Base-by-base conservation (phyloP, 2,797 vertebrate genomes). In the Philypnodon macrostomus region DNA sequence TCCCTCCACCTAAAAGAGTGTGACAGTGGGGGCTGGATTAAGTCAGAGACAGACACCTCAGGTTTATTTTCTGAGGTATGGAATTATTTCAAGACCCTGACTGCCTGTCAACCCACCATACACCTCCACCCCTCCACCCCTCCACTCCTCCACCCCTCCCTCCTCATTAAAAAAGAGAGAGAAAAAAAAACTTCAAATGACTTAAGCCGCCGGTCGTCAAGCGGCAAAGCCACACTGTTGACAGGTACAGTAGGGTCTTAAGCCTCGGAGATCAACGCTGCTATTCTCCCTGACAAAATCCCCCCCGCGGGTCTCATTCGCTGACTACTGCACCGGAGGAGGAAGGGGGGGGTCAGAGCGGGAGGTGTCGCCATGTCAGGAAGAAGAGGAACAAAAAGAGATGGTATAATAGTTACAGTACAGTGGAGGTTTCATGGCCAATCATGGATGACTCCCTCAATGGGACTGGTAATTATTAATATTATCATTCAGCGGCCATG, bases 171-270 rank as follows among this genome's bases (percentile, higher is more conserved):
- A 67, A 65, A 57, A 42, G 63, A 6, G 37, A 3, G 7, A 1
- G 11, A 44, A 44, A 26, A 40, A 42, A 44, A 44, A 44, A 85
- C 86, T 87, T 87, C 79, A 84, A 86, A 86, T 88, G 84, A 83
- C 78, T 87, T 87, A 88, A 87, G 86, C 87, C 51, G 77, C 70
- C 70, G 62, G 81, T 86, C 83, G 82, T 81, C 78, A 80, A 30
- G 72, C 54, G 32, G 76, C 70, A 78, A 84, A 85, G 79, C 76
- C 73, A 63, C 68, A 64, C 73, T 82, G 84, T 79, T 86, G 87
- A 87, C 85, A 89, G 87, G 86, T 86, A 88, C 75, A 80, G 80
- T 70, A 47, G 79, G 79, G 81, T 85, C 81, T 88, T 87, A 87
- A 89, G 79, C 65, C 81, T 76, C 74, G 67, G 60, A 86, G 83